Evolutionary conservation across 1,140 invertebrate genomes (phyloP).

Genomic region (Monomorium pharaonis): DNA sequence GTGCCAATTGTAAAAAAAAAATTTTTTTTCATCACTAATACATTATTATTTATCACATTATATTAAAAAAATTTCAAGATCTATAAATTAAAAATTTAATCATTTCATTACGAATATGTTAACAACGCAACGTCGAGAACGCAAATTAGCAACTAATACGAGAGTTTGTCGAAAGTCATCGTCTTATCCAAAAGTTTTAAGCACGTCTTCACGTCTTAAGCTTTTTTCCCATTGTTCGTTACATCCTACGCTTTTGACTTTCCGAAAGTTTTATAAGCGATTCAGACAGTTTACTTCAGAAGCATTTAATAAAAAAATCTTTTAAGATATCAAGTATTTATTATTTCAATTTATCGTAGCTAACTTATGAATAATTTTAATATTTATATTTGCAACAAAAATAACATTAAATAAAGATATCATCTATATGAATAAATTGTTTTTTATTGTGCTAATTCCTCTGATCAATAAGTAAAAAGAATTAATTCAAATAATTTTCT

Average conservation of each 20-base stretch:
- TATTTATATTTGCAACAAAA: neutral
- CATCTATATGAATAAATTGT: neutral
- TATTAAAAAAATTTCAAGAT: neutral
- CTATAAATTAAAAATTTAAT: neutral
- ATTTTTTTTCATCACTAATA: neutral
- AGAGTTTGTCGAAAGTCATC: slow-evolving; percentile 10
- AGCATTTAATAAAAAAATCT: neutral
- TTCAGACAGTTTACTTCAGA: neutral
- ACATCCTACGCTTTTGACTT: slow-evolving; percentile 37
- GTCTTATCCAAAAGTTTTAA: slow-evolving; percentile 45
- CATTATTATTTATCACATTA: neutral
- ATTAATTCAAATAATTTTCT: neutral
- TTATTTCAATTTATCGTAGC: neutral
- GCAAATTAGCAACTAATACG: neutral
- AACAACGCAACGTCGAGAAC: neutral
- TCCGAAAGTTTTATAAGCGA: slow-evolving; percentile 33
- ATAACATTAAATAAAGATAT: neutral
- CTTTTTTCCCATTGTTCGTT: slow-evolving; percentile 37
- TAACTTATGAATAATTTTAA: neutral
- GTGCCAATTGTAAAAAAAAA: neutral
- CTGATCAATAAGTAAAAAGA: neutral
- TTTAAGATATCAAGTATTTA: neutral
- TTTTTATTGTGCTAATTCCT: neutral
- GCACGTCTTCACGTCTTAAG: slow-evolving; percentile 2
- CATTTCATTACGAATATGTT: neutral